A percentile compares a stretch with the other conserved stretches of the same genome.
These are phyloP conservation scores for Paraplagusia blochii DNA, from an alignment of 2,113 vertebrate genomes.

Conservation along the genomic window DNA sequence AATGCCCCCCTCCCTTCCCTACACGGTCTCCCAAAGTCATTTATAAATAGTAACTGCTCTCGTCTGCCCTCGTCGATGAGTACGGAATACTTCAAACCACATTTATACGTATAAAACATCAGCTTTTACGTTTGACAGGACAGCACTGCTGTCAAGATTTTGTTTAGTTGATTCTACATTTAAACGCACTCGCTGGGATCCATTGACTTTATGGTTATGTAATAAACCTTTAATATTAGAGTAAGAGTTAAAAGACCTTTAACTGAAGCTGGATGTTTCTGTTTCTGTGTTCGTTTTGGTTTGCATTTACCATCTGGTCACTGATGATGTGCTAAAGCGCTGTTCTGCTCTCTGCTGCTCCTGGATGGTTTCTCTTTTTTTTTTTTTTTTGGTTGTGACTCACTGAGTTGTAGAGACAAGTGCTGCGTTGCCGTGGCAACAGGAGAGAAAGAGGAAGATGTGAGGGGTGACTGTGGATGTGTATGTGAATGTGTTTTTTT, in stretches of 20 bases:
- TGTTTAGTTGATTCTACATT: not conserved
- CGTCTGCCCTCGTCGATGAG: no score
- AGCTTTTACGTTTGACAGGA: no score
- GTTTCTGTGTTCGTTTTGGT: not conserved
- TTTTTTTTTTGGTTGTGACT: slow-evolving; percentile 55
- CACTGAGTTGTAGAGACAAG: slow-evolving; percentile 47
- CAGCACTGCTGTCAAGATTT: no score
- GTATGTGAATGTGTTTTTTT: not conserved
- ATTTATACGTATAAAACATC: no score
- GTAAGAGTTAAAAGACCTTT: no score
- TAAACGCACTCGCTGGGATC: not conserved
- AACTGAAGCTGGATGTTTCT: not conserved
- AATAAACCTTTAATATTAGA: no score
- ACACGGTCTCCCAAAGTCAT: no score
- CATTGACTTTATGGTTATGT: not conserved
- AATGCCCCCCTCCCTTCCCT: no score
- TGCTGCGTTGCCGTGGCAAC: slow-evolving; percentile 69
- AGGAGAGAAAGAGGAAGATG: slow-evolving; percentile 43
- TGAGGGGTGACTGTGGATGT: slow-evolving; percentile 10
- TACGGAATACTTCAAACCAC: no score
- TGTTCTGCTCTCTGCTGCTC: not conserved
- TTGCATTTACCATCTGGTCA: slow-evolving; percentile 1
- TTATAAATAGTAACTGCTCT: no score
- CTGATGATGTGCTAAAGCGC: slow-evolving; percentile 7
- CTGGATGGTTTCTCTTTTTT: slow-evolving; percentile 6